phyloP scores from a whole-genome alignment of 2,888 invertebrate genomes.

The Lycaena phlaeas region DNA sequence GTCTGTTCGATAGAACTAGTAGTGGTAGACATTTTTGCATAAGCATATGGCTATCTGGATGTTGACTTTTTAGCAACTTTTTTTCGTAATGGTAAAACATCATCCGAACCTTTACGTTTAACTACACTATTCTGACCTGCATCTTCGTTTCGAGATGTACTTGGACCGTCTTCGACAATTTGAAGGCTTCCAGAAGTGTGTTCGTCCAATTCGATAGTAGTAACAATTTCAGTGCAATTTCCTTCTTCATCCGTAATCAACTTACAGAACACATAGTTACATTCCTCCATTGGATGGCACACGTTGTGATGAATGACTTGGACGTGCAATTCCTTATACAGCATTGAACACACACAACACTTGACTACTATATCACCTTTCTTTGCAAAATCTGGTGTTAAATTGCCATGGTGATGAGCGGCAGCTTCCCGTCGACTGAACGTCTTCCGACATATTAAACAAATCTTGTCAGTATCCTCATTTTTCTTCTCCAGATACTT shows the following conservation, averaged over 20 bases:
- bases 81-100: constrained; percentile 9
- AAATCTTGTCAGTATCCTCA: constrained; percentile 24
- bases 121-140: neutral
- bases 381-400: constrained; percentile 32
- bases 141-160: neutral
- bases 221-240: constrained; percentile 28
- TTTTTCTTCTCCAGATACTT: constrained; percentile 15
- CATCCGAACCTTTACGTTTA: constrained; percentile 6
- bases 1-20: constrained; percentile 14
- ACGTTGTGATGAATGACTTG: constrained; percentile 44
- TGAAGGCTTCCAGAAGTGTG: no score
- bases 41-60: constrained; percentile 39
- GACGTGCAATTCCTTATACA: constrained; percentile 33
- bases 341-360: constrained; percentile 50
- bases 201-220: no score
- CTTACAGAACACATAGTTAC: constrained; percentile 39
- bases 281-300: constrained; percentile 26
- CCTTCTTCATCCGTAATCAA: constrained; percentile 22
- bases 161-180: constrained; percentile 25
- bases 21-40: constrained; percentile 48
- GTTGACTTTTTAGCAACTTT: constrained; percentile 65
- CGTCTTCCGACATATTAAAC: constrained; percentile 40
- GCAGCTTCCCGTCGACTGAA: constrained; percentile 25
- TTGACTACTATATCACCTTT: constrained; percentile 50
- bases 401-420: constrained; percentile 32